Evolutionary conservation across 1,140 invertebrate species (phyloP).

Genomic region (Solenopsis fugax): DNA sequence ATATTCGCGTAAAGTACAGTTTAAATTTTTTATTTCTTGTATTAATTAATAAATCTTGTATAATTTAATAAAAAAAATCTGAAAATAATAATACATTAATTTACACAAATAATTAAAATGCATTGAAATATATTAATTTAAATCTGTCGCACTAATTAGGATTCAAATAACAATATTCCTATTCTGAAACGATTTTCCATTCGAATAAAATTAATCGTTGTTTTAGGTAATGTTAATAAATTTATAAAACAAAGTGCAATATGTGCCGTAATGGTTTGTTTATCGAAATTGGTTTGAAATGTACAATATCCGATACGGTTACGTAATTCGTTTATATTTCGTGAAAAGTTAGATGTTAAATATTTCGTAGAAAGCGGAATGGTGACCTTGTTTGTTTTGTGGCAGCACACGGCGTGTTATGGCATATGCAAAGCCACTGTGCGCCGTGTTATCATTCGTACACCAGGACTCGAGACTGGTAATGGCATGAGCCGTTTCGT

Average conservation of each 20-base stretch:
- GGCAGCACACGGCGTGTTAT: background rate
- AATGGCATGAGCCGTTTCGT: background rate
- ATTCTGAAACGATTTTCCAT: background rate
- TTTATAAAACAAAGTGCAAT: background rate
- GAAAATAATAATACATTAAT: background rate
- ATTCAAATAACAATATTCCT: background rate
- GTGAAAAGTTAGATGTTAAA: slow-evolving; percentile 3
- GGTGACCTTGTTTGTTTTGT: background rate
- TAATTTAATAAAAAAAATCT: no score
- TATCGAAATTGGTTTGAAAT: background rate
- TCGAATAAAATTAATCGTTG: background rate
- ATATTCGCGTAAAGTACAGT: no score
- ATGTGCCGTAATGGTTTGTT: background rate
- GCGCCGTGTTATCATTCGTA: background rate
- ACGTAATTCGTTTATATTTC: background rate
- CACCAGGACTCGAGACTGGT: background rate
- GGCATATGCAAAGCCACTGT: background rate
- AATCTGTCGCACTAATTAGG: background rate
- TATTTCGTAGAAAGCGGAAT: background rate
- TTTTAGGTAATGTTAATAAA: background rate
- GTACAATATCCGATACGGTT: background rate
- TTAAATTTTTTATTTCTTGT: no score
- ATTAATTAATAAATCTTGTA: no score
- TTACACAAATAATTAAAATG: background rate
- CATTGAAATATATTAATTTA: no score